These are phyloP conservation scores for Pseudois nayaur DNA, from an alignment of 2,113 vertebrate species.

Conservation along the genomic window DNA sequence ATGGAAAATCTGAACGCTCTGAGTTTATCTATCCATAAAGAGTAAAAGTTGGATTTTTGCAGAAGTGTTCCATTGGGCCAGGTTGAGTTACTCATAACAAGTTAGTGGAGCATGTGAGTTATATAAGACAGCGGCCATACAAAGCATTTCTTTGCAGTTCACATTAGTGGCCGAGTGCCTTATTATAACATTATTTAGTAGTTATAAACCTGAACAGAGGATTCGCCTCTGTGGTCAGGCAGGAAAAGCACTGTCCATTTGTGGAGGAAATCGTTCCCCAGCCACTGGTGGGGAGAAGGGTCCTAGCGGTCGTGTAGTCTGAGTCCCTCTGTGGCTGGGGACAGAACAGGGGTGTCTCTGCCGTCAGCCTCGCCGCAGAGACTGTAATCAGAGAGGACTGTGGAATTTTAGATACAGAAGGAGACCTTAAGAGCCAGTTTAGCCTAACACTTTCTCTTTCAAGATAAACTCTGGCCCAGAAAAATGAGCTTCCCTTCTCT, in stretches of 20 bases:
- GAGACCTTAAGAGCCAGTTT: background rate
- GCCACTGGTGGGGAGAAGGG: background rate
- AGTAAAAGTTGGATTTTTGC: background rate
- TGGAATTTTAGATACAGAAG: background rate
- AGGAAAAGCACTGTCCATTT: background rate
- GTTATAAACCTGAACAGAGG: background rate
- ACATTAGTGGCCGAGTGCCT: background rate
- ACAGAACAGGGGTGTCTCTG: background rate
- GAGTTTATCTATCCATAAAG: too few relatives aligned
- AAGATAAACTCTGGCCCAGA: background rate
- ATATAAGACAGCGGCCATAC: background rate
- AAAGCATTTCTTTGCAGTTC: background rate
- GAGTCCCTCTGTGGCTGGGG: background rate
- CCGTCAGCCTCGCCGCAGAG: background rate
- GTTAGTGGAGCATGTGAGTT: background rate
- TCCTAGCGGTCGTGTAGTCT: background rate
- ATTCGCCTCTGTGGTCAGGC: accelerated
- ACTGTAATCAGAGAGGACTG: background rate
- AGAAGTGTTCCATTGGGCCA: background rate
- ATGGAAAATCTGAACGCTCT: background rate
- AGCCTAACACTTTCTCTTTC: background rate
- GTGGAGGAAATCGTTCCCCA: accelerated
- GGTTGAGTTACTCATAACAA: background rate
- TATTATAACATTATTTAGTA: background rate
- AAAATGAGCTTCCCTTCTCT: background rate